phyloP scores from a whole-genome alignment of 2,797 vertebrate species.

The Tympanoctomys barrerae region DNA sequence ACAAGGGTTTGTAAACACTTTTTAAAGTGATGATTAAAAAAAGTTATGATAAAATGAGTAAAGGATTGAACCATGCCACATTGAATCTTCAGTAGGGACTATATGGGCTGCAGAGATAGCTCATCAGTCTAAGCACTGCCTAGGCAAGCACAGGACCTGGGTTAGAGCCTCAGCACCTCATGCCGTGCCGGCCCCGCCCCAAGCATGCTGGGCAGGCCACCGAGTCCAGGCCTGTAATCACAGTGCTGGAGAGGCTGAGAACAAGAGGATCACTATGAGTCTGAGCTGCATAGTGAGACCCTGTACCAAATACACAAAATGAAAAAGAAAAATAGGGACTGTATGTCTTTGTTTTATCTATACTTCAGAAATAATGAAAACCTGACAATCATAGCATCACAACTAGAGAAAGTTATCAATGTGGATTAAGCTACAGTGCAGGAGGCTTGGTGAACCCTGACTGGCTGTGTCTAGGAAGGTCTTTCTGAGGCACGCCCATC shows the following conservation, averaged over 20 bases:
- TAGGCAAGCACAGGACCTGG: too few species aligned
- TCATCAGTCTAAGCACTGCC: too few species aligned
- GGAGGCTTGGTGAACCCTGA: slow-evolving; percentile 71
- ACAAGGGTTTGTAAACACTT: neutral
- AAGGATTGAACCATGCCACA: slow-evolving; percentile 55
- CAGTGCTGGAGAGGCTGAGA: too few species aligned
- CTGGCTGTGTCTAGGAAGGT: neutral
- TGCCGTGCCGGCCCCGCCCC: too few species aligned
- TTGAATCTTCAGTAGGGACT: slow-evolving; percentile 74
- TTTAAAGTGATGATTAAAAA: neutral
- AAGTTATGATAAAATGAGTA: neutral
- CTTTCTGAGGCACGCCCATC: neutral
- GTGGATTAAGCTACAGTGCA: slow-evolving; percentile 71
- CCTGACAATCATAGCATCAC: slow-evolving; percentile 65
- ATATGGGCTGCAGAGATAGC: slow-evolving; percentile 19
- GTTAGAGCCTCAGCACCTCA: too few species aligned
- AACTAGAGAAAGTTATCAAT: slow-evolving; percentile 56
- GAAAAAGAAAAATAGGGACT: slow-evolving; percentile 39
- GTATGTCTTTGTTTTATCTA: slow-evolving; percentile 65
- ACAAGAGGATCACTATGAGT: too few species aligned
- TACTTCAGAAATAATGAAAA: slow-evolving; percentile 50
- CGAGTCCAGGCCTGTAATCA: too few species aligned
- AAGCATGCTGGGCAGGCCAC: too few species aligned
- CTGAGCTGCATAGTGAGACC: too few species aligned
- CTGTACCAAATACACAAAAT: too few species aligned